phyloP scores from a whole-genome alignment of 2,113 vertebrate genomes.

The Pantherophis guttatus region DNA sequence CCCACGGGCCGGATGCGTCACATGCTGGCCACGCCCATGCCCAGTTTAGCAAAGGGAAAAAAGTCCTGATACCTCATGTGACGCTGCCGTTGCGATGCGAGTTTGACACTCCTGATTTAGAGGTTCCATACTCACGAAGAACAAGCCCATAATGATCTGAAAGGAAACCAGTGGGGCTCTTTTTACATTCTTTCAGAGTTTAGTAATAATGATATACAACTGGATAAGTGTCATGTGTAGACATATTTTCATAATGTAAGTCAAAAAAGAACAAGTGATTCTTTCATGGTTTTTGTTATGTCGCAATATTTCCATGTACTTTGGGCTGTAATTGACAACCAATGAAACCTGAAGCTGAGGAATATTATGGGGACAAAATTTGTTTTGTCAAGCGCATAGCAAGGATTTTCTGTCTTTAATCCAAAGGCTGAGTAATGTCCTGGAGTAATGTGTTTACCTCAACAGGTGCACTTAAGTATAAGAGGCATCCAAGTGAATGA shows the following conservation, averaged over 20 bases:
- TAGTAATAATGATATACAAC: not conserved
- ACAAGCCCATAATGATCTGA: not conserved
- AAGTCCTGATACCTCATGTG: too few relatives aligned
- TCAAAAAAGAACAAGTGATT: not conserved
- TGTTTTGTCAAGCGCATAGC: not conserved
- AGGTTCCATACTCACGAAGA: not conserved
- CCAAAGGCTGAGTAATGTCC: not conserved
- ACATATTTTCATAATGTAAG: not conserved
- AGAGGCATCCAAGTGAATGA: not conserved
- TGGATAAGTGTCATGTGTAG: not conserved
- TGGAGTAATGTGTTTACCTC: constrained; percentile 21
- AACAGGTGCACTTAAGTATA: not conserved
- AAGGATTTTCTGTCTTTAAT: not conserved
- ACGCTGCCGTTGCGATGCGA: fast-evolving
- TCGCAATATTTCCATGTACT: not conserved
- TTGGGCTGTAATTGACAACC: not conserved
- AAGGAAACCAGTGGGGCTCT: not conserved
- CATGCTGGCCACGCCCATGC: too few relatives aligned
- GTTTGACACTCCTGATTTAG: not conserved
- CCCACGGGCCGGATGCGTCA: too few relatives aligned
- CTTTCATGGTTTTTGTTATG: not conserved
- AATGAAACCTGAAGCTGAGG: not conserved
- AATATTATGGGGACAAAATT: constrained; percentile 6
- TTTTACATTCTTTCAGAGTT: not conserved
- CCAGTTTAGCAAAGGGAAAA: too few relatives aligned